Evolutionary conservation across 2,113 vertebrate genomes (phyloP).

Genomic region (Paracanthobrama guichenoti): DNA sequence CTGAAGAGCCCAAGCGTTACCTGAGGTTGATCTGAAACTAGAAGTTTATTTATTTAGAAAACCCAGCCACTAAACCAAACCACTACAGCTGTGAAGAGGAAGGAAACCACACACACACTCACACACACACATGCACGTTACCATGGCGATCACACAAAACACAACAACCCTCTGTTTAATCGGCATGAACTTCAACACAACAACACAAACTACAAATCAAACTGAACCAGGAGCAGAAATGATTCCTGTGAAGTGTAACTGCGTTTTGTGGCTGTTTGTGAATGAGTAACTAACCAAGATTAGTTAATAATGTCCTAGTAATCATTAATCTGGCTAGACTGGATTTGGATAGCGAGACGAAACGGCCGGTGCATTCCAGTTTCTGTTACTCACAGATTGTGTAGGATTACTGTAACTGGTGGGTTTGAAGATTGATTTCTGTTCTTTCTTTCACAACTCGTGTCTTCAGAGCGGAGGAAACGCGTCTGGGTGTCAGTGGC

Average conservation of each 20-base stretch:
- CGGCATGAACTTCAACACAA: constrained; percentile 14
- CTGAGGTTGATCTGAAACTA: background rate
- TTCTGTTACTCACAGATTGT: constrained; percentile 2
- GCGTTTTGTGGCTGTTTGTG: background rate
- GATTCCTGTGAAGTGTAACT: background rate
- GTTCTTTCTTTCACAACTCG: constrained; percentile 32
- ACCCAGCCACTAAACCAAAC: constrained; percentile 9
- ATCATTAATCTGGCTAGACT: constrained; percentile 16
- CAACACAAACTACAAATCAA: background rate
- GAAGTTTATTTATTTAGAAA: background rate
- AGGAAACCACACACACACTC: constrained; percentile 31
- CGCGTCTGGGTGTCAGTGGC: constrained; percentile 17
- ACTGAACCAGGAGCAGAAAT: background rate
- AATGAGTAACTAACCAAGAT: background rate
- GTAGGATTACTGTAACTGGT: constrained; percentile 18
- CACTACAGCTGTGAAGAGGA: constrained; percentile 48
- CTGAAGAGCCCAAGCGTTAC: background rate
- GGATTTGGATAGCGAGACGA: constrained; percentile 23
- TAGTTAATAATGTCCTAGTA: background rate
- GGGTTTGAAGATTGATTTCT: background rate
- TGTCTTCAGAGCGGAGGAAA: no score
- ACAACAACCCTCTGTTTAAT: constrained; percentile 48
- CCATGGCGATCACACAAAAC: constrained; percentile 64
- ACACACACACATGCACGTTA: constrained; percentile 46
- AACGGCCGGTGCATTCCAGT: constrained; percentile 33